These are phyloP conservation scores for Drosophila varians DNA, from an alignment of 1,140 invertebrate genomes.

Conservation along the genomic window DNA sequence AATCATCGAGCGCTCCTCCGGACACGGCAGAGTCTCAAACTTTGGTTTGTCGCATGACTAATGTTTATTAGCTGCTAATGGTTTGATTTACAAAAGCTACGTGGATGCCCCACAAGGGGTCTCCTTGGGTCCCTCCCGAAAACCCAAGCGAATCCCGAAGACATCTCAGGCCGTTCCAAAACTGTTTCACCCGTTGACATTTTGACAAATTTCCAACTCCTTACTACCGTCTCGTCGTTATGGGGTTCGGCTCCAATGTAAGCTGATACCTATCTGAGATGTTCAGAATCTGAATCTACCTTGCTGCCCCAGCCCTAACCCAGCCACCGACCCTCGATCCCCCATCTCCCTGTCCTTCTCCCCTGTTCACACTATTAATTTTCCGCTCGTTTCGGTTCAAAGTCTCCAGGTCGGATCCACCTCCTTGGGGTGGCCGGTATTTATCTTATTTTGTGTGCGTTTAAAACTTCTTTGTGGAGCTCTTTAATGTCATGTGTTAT, in stretches of 20 bases:
- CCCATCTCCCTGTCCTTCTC: slow-evolving; percentile 26
- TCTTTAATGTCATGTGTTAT: slow-evolving; percentile 83
- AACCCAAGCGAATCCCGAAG: slow-evolving; percentile 10
- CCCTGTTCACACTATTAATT: slow-evolving; percentile 82
- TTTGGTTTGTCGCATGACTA: slow-evolving; percentile 74
- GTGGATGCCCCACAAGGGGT: slow-evolving; percentile 41
- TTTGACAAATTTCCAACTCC: slow-evolving; percentile 82
- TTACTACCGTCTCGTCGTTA: slow-evolving; percentile 50
- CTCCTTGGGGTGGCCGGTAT: slow-evolving; percentile 78
- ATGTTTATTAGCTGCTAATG: slow-evolving; percentile 83
- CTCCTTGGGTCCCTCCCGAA: slow-evolving; percentile 7
- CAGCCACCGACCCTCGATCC: background rate
- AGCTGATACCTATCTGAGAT: slow-evolving; percentile 79
- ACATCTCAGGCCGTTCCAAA: slow-evolving; percentile 40
- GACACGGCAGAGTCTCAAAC: slow-evolving; percentile 18
- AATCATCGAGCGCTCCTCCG: slow-evolving; percentile 65
- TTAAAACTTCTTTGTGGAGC: slow-evolving; percentile 72
- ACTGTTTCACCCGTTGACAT: slow-evolving; percentile 83
- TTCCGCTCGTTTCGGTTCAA: slow-evolving; percentile 69
- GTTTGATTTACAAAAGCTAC: slow-evolving; percentile 83
- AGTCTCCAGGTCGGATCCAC: slow-evolving; percentile 14
- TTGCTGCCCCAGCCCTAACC: slow-evolving; percentile 14
- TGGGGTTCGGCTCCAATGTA: slow-evolving; percentile 53
- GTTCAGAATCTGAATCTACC: slow-evolving; percentile 51
- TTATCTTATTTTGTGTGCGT: slow-evolving; percentile 79